Evolutionary conservation across 2,797 vertebrate species (phyloP).

Genomic region (Cyprinella venusta): DNA sequence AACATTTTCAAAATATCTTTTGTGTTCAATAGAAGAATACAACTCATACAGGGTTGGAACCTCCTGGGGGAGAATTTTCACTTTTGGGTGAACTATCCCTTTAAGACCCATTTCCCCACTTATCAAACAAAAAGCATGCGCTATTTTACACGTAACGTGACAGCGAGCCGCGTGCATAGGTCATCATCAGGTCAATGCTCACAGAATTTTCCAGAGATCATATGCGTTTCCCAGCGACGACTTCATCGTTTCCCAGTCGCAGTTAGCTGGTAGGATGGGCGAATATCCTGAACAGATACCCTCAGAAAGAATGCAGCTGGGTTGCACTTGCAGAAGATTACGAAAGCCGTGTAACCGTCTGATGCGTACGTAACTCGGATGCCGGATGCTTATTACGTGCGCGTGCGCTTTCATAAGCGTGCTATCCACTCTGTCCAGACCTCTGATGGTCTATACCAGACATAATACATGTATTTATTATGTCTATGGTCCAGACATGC

Average conservation of each 20-base stretch:
- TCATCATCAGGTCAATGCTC: too few relatives aligned
- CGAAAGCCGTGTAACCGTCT: background rate
- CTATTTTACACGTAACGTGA: background rate
- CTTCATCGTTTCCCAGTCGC: background rate
- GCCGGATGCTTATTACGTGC: background rate
- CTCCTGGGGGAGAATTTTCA: too few relatives aligned
- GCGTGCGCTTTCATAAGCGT: background rate
- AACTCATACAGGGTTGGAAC: too few relatives aligned
- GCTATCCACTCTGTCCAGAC: too few relatives aligned
- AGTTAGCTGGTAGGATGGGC: background rate
- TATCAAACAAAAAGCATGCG: background rate
- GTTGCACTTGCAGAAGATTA: background rate
- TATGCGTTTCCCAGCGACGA: background rate
- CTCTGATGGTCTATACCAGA: background rate
- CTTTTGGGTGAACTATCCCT: too few relatives aligned
- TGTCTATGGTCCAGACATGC: conserved; percentile 10
- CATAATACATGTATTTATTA: too few relatives aligned
- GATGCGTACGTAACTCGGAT: background rate
- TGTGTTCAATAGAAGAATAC: too few relatives aligned
- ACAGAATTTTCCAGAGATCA: background rate
- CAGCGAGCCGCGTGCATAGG: background rate
- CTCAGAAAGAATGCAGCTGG: too few relatives aligned
- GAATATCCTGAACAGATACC: background rate
- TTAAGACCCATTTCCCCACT: background rate
- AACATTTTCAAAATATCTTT: too few relatives aligned